These are phyloP conservation scores for Sebastes iracundus DNA, from an alignment of 2,797 vertebrate species.

Conservation along the genomic window DNA sequence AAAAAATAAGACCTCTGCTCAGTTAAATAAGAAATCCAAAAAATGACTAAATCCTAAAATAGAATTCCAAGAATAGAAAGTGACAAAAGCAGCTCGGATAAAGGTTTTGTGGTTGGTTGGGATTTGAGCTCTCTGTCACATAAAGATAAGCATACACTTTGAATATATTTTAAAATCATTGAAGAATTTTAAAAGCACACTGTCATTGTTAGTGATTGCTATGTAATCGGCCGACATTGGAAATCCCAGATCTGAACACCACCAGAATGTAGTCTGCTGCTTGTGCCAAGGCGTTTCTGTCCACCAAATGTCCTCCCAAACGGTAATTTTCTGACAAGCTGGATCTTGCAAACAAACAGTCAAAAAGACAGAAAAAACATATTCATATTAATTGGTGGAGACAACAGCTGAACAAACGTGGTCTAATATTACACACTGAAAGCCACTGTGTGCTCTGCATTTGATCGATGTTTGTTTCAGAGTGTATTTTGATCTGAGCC, in stretches of 20 bases:
- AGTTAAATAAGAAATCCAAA: slow-evolving; percentile 11
- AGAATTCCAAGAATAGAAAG: slow-evolving; percentile 61
- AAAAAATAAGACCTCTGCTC: slow-evolving; percentile 23
- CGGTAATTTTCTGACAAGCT: neutral
- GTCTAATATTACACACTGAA: neutral
- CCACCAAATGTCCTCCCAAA: neutral
- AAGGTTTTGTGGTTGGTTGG: slow-evolving; percentile 28
- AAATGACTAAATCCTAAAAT: slow-evolving; percentile 47
- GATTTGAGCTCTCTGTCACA: slow-evolving; percentile 59
- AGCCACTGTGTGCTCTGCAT: neutral
- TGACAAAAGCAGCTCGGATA: slow-evolving; percentile 53
- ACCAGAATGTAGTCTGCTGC: neutral
- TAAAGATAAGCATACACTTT: slow-evolving; percentile 58
- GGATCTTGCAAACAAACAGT: neutral
- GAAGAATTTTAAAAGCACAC: slow-evolving; percentile 25
- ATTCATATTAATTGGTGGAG: neutral
- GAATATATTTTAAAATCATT: slow-evolving; percentile 40
- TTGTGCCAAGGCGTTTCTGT: neutral
- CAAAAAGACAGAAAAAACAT: slow-evolving; percentile 6
- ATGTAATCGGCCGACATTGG: neutral
- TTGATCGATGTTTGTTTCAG: slow-evolving; percentile 22
- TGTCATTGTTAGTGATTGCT: neutral
- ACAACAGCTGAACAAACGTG: neutral
- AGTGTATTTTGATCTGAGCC: slow-evolving; percentile 11
- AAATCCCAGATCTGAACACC: neutral